These are phyloP conservation scores for Ormyrus pomaceus DNA, from an alignment of 2,888 invertebrate species.

Conservation along the genomic window DNA sequence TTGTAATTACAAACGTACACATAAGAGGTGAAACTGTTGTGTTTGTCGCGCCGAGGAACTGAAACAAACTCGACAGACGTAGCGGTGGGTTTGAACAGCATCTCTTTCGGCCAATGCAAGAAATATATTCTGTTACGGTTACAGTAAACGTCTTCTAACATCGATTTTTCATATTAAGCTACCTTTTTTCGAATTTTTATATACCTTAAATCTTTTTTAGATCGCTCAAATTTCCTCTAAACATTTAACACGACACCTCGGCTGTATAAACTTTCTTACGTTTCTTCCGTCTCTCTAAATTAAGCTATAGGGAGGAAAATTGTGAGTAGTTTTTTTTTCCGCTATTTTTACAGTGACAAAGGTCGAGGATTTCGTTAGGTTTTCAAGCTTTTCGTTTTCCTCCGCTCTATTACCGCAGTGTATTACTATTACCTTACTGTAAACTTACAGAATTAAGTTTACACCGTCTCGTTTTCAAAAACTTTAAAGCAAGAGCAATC, in stretches of 20 bases:
- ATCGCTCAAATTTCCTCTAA: conserved; percentile 14
- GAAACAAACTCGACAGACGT: background rate
- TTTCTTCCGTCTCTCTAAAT: too few relatives aligned
- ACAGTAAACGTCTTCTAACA: conserved; percentile 24
- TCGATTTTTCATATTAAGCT: conserved; percentile 23
- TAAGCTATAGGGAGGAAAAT: too few relatives aligned
- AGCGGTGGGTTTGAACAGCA: background rate
- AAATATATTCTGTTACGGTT: conserved; percentile 3
- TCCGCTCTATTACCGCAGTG: too few relatives aligned
- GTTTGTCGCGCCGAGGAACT: background rate
- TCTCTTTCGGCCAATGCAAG: background rate
- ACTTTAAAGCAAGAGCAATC: too few relatives aligned
- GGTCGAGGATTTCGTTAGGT: too few relatives aligned
- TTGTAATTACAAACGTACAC: background rate
- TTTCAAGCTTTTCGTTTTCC: too few relatives aligned
- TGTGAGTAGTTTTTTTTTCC: too few relatives aligned
- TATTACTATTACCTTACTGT: too few relatives aligned
- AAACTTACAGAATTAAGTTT: too few relatives aligned
- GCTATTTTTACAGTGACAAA: too few relatives aligned
- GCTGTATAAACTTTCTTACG: conserved; percentile 13
- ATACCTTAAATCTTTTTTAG: background rate
- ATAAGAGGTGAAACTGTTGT: conserved; percentile 2
- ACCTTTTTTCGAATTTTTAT: background rate
- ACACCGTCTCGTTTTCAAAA: too few relatives aligned
- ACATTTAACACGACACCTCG: conserved; percentile 17